Evolutionary conservation across 2,113 vertebrate species (phyloP), one percentile per base, ranked within the genome.

Genomic region (Melanotaenia duboulayi): DNA sequence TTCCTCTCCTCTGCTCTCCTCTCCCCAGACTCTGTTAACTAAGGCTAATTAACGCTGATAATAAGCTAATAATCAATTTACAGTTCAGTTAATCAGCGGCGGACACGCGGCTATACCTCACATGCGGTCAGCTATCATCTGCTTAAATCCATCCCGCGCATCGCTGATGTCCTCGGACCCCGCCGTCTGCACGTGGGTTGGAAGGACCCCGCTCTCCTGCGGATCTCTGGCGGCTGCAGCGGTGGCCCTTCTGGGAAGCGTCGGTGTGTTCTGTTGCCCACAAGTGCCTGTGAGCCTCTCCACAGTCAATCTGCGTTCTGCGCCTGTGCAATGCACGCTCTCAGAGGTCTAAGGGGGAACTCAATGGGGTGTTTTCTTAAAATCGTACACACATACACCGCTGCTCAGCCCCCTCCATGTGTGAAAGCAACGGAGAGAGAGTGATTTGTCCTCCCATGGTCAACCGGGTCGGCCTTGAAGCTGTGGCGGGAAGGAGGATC

Each of bases 101-200:
- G 32, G 32, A 7, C 32, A 35, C 32, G 32, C 32, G 42, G 6
- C 42, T 44, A 44, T 44, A 44, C 42, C 42, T 44, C 42, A 44
- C 89, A 72, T 68, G 76, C 87, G 50, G 76, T 84, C 78, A 65
- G 70, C 68, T 81, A 89, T 89, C 90, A 92, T 80, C 83, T 76
- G 86, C 83, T 79, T 84, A 86, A 81, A 84, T 90, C 83, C 92
- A 93, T 94, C 80, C 87, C 24, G 46, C 39, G 65, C 76, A 2
- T 35, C 32, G 69, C 76, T n/a, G 70, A 78, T 81, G 54, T 87
- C 82, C 60, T 58, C 78, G 51, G 76, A n/a, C n/a, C n/a, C n/a
- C n/a, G n/a, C n/a, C 81, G 60, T 71, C 61, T 37, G 65, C 83
- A 74, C 84, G 64, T 64, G 46, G 5, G 49, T 14, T 6, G 8